Evolutionary conservation across 2,888 invertebrate species (phyloP), one percentile per base, ranked within the genome.

Genomic region (Nesidiocoris tenuis): DNA sequence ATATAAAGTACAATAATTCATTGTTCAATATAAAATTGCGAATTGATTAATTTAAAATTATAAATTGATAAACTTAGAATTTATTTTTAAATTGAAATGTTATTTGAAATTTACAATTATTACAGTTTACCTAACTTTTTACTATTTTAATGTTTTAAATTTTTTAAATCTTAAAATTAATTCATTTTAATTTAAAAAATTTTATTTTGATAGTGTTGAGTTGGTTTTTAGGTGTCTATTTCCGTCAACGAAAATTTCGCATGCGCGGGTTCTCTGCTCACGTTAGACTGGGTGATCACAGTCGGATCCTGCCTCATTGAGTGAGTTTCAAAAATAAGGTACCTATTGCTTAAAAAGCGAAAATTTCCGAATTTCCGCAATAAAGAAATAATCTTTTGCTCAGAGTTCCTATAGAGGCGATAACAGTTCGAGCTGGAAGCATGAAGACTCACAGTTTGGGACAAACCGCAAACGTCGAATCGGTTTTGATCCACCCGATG

Each of bases 371-470:
- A 12, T 54, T 7, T 12, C 7, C 54, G 54, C 16, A 12, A 12
- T 12, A 54, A 54, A 54, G 54, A 12, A 54, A 54, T 54, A 12
- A 61, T 63, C 2, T 63, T 59, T 3, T 57, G 5, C n/a, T 1
- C 5, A 72, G 72, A 16, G 56, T 72, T 19, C 39, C 61, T 16
- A 54, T 24, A 2, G 61, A 72, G 17, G 56, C 39, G 54, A 39
- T 72, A n/a, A 18, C n/a, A 16, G 72, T 72, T 25, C 24, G 72
- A 39, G 72, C 72, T 63, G 72, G 72, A 18, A 72, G 72, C 54
- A 22, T 16, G 39, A 72, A 63, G 22, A 59, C 61, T 17, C 54
- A 72, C 19, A 1, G 2, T 54, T 5, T 18, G 1, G 72, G 72
- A 56, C 21, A 61, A 61, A 21, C 18, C 2, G 63, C 61, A 3